A percentile compares a stretch with the other conserved stretches of the same genome.
phyloP scores from a whole-genome alignment of 2,888 invertebrate genomes.

The Conops quadrifasciatus region DNA sequence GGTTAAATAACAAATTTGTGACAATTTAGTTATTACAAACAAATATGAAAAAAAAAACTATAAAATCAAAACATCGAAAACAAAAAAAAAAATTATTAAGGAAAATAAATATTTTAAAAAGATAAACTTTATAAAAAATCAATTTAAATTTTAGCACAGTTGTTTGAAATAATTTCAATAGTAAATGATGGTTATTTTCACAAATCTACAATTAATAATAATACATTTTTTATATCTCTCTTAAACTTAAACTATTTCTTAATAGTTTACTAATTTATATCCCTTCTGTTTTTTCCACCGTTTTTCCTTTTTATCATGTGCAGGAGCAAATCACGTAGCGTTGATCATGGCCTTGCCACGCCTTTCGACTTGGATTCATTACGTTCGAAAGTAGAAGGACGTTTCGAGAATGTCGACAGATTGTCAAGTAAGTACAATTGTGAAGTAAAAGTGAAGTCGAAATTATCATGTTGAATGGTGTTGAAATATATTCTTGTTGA shows the following conservation, averaged over 20 bases:
- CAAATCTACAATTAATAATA: neutral
- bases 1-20: neutral
- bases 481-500: too few species aligned
- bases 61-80: neutral
- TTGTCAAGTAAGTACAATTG: conserved; percentile 66
- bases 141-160: neutral
- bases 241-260: neutral
- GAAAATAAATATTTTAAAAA: neutral
- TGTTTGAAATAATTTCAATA: neutral
- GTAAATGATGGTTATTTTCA: conserved; percentile 27
- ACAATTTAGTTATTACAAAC: neutral
- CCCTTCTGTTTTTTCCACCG: conserved; percentile 10
- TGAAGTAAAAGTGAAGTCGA: too few species aligned
- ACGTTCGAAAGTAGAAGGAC: conserved; percentile 85
- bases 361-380: conserved; percentile 87
- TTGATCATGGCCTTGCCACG: conserved; percentile 87
- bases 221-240: conserved; percentile 12
- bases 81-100: neutral
- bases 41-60: neutral
- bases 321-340: conserved; percentile 92
- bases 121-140: neutral
- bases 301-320: conserved; percentile 54
- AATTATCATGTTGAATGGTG: too few species aligned
- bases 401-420: conserved; percentile 81
- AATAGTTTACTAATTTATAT: neutral